Conservation (phyloP, 1,140 invertebrate species). For the Holcopasites calliopsidis region DNA sequence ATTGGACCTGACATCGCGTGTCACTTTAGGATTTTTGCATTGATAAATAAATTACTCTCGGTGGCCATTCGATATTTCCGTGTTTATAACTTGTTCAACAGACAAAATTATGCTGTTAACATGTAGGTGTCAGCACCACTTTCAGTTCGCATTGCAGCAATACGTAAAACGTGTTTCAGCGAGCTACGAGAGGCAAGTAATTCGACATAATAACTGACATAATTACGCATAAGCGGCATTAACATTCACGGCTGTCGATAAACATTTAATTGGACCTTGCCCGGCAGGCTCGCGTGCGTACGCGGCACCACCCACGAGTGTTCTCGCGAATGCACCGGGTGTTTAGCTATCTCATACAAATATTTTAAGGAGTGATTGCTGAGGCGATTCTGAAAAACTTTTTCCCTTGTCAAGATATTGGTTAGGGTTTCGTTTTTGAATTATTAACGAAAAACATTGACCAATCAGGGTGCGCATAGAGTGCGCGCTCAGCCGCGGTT, state of each 20-base stretch:
- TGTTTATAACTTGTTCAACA: not conserved
- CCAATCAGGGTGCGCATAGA: too few relatives aligned
- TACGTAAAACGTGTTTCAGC: constrained; percentile 13
- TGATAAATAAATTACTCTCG: too few relatives aligned
- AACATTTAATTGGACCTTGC: not conserved
- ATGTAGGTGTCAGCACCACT: not conserved
- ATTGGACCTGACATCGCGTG: too few relatives aligned
- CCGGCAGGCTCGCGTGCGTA: not conserved
- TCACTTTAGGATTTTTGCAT: too few relatives aligned
- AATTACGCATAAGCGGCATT: constrained; percentile 2
- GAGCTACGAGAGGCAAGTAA: not conserved
- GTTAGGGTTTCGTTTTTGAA: too few relatives aligned
- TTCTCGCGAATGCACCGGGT: not conserved
- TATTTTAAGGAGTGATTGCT: too few relatives aligned
- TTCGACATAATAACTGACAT: not conserved
- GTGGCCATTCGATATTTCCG: too few relatives aligned
- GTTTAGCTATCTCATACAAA: too few relatives aligned
- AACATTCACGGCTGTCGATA: not conserved
- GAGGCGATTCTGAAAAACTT: too few relatives aligned
- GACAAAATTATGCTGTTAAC: not conserved
- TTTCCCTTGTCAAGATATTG: too few relatives aligned
- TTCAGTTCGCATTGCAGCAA: constrained; percentile 20
- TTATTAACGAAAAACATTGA: too few relatives aligned
- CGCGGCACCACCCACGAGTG: not conserved
- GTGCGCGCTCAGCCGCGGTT: too few relatives aligned